A percentile compares a stretch with the other conserved stretches of the same genome.
phyloP scores from a whole-genome alignment of 2,797 vertebrate species.

The Spinibarbus caldwelli region DNA sequence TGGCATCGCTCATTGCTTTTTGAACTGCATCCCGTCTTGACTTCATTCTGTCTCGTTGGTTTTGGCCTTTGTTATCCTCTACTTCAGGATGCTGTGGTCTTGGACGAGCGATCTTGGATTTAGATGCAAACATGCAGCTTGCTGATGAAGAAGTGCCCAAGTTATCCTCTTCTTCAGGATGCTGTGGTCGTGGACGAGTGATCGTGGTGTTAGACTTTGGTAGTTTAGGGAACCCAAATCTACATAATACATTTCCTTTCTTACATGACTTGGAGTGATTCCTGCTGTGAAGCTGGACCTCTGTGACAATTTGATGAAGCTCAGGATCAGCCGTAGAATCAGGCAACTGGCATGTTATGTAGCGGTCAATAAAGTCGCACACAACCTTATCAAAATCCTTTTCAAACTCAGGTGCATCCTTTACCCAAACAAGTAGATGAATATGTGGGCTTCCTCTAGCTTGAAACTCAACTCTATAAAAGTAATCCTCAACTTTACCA shows the following conservation, averaged over 20 bases:
- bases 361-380: conserved; percentile 33
- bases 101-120: background rate
- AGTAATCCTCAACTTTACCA: conserved; percentile 9
- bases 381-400: too few relatives aligned
- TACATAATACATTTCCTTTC: too few relatives aligned
- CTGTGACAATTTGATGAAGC: background rate
- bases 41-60: background rate
- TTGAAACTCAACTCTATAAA: conserved; percentile 35
- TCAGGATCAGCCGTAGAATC: background rate
- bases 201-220: background rate
- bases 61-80: background rate
- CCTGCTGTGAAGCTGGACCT: conserved; percentile 26
- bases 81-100: background rate
- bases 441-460: conserved; percentile 15
- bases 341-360: background rate
- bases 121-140: background rate
- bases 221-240: too few relatives aligned
- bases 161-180: background rate
- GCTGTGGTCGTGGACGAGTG: background rate
- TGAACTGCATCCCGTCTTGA: background rate
- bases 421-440: background rate
- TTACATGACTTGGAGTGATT: background rate
- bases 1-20: background rate
- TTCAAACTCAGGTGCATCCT: conserved; percentile 9
- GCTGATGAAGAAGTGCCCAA: too few relatives aligned